Conservation (phyloP, 2,888 invertebrate genomes). For the Diploptera punctata region DNA sequence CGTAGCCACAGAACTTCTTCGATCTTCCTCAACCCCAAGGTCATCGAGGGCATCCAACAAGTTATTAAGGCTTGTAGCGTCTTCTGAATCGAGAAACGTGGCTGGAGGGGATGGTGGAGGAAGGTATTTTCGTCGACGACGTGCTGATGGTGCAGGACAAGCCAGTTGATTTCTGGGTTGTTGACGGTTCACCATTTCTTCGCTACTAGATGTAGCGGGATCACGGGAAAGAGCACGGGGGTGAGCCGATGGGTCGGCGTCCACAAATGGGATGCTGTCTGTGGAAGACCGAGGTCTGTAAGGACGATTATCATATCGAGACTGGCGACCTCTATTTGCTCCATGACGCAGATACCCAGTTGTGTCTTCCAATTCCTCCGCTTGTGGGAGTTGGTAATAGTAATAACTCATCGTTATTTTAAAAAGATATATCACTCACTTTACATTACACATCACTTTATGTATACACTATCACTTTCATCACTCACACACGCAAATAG, state of each 20-base stretch:
- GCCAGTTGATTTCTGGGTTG: no score
- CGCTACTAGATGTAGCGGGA: slow-evolving; percentile 26
- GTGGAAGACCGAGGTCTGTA: slow-evolving; percentile 36
- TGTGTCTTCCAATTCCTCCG: background rate
- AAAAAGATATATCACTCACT: no score
- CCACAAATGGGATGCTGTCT: slow-evolving; percentile 47
- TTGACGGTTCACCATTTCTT: slow-evolving; percentile 13
- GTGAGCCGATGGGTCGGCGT: slow-evolving; percentile 47
- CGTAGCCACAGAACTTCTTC: background rate
- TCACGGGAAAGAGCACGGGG: slow-evolving; percentile 34
- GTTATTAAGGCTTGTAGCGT: slow-evolving; percentile 40
- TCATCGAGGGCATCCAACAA: slow-evolving; percentile 40
- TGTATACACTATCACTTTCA: no score
- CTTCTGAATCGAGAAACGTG: slow-evolving; percentile 30
- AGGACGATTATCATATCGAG: background rate
- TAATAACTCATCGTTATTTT: slow-evolving; percentile 17
- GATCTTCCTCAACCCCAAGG: slow-evolving; percentile 28
- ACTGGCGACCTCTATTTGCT: background rate
- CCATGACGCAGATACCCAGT: background rate
- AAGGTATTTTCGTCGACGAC: background rate
- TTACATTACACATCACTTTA: background rate
- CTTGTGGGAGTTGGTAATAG: slow-evolving; percentile 2
- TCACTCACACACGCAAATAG: background rate
- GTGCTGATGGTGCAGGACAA: background rate
- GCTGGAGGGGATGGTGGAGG: slow-evolving; percentile 7